Evolutionary conservation across 1,140 invertebrate genomes (phyloP), one percentile per base, ranked within the genome.

Genomic region (Yoshiicerus persimilis): DNA sequence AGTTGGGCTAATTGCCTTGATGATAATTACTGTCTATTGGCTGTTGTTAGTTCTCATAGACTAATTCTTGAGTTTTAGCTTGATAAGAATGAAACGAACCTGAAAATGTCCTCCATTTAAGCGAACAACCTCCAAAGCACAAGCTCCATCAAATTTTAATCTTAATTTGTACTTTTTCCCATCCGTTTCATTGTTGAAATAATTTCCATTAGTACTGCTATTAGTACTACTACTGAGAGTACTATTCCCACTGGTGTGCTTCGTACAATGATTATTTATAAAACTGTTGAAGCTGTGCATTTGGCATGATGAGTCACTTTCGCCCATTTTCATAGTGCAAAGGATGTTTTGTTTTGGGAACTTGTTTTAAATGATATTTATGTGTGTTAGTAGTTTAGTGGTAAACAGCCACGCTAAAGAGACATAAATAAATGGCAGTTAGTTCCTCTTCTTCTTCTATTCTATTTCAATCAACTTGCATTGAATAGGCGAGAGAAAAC

Each of bases 161-260:
- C 88, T 84, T 80, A 91, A 87, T 89, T 91, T 91, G 90, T 91
- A 91, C 87, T 91, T 90, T 88, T 91, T 91, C 16, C 90, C 90
- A 70, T 90, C 89, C 34, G 56, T 85, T 39, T 88, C 88, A 75
- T 88, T 84, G 83, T 85, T 70, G 36, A 88, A 66, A 66, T 38
- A 87, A 85, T 77, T 84, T n/a, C 34, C 62, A 32, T 80, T 80
- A 4, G 80, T 66, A 77, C 41, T 89, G 32, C 38, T 84, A 11
- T 62, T 56, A 2, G 75, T 36, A 32, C 75, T 36, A 32, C 75
- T 62, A 13, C 75, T 87, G 62, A 88, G 66, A 38, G 86, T 89
- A 25, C 83, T 38, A 27, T 84, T 83, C 39, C 84, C 87, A 56
- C 27, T 77, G 66, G 34, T 80, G 20, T 80, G 75, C 36, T 62